Evolutionary conservation across 2,113 vertebrate species (phyloP), one percentile per base, ranked within the genome.

Genomic region (Alexandromys fortis): DNA sequence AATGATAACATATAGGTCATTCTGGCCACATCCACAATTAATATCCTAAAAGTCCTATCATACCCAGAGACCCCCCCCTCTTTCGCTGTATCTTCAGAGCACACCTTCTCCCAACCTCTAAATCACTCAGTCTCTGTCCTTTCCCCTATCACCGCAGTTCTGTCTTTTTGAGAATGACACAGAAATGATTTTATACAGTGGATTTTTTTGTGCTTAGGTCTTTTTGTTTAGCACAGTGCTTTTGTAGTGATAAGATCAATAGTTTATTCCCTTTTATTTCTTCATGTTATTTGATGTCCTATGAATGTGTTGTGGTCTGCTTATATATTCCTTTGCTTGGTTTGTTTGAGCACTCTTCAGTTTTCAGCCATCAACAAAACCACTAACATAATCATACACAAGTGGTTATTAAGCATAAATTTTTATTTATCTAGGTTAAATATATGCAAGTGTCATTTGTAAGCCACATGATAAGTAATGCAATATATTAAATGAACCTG

Each of bases 401-500:
- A 90, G 10, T 90, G 35, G 70, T 92, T 88, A 72, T 24, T 67
- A 42, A 70, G 81, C 7, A 83, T 65, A 73, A 52, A 21, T 49
- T 76, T 95, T 96, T 9, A 94, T 70, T 92, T 94, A 33, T 93
- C 26, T 94, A 22, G 26, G 7, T 1, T 87, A 90, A 90, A 58
- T 76, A 49, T 17, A 35, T 61, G 91, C 10, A 21, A 52, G 35
- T 85, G 35, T 7, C 28, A 93, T 85, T 85, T 90, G 49, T 85
- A 3, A 6, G 65, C 85, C 14, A 76, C 13, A 3, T 42, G 30
- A 2, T 67, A 83, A 90, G 67, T 82, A 55, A 92, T 72, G 19
- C 76, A 88, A 76, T 92, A 16, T 70, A 88, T 88, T 85, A 73
- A 33, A 90, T 88, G 67, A 96, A 90, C 52, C 10, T 33, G 1